Evolutionary conservation across 2,888 invertebrate genomes (phyloP).

Genomic region (Dolomedes plantarius): DNA sequence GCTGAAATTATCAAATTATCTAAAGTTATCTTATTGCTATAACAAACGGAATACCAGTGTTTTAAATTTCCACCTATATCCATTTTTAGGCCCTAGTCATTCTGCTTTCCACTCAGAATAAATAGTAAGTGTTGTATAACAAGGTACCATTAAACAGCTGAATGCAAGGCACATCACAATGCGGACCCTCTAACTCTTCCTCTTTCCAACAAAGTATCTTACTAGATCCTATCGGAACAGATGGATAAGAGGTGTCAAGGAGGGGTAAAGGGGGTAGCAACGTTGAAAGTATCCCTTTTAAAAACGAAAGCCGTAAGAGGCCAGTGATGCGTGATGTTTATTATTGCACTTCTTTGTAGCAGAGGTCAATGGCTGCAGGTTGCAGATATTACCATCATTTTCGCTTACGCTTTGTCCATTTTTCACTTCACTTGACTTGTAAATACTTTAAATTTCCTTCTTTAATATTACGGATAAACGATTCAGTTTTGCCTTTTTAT

Average conservation of each 20-base stretch:
- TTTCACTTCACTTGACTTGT: slow-evolving; percentile 13
- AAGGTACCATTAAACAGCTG: neutral
- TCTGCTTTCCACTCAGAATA: neutral
- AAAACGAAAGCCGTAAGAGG: slow-evolving; percentile 21
- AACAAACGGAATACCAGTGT: too few relatives aligned
- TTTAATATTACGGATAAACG: slow-evolving; percentile 5
- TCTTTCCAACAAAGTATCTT: slow-evolving; percentile 29
- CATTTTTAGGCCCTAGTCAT: too few relatives aligned
- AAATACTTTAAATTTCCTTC: slow-evolving; percentile 16
- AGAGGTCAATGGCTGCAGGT: slow-evolving; percentile 36
- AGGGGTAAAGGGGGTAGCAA: neutral
- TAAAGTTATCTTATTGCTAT: too few relatives aligned
- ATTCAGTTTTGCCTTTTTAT: neutral
- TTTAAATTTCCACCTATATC: too few relatives aligned
- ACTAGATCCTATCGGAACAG: slow-evolving; percentile 14
- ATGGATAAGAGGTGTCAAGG: slow-evolving; percentile 23
- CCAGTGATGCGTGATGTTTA: slow-evolving; percentile 36
- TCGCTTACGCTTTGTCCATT: slow-evolving; percentile 2
- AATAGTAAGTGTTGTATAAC: neutral
- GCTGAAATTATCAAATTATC: too few relatives aligned
- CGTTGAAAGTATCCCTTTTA: slow-evolving; percentile 25
- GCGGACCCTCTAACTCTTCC: too few relatives aligned
- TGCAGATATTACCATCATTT: slow-evolving; percentile 28
- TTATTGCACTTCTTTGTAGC: slow-evolving; percentile 39
- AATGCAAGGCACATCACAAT: neutral